Conservation (phyloP, 2,113 vertebrate species). For the Vanacampus margaritifer region DNA sequence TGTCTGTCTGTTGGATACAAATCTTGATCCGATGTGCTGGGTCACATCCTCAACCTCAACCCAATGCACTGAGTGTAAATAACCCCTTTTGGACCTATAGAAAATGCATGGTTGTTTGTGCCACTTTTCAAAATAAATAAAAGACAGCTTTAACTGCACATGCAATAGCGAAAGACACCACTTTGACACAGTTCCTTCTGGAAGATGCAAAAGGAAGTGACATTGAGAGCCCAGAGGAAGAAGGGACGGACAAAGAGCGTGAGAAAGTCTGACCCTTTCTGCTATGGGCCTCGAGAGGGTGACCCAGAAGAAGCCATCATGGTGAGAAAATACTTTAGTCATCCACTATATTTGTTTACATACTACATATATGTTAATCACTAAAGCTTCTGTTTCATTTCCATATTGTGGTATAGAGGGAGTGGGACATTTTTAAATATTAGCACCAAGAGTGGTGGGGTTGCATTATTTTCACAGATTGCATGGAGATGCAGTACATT, state of each 20-base stretch:
- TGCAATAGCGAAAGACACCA: not conserved
- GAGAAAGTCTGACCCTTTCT: slow-evolving; percentile 43
- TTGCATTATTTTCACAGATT: slow-evolving; percentile 8
- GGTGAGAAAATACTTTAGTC: slow-evolving; percentile 29
- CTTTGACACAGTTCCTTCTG: not conserved
- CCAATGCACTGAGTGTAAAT: too few relatives aligned
- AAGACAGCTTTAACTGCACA: not conserved
- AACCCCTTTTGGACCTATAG: too few relatives aligned
- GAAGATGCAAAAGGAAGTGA: slow-evolving; percentile 18
- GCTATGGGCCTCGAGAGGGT: slow-evolving; percentile 4
- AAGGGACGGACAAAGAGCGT: slow-evolving; percentile 41
- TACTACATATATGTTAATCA: not conserved
- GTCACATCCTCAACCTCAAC: too few relatives aligned
- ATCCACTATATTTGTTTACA: not conserved
- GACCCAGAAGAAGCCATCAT: not conserved
- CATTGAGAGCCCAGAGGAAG: slow-evolving; percentile 35
- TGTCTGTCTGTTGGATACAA: too few relatives aligned
- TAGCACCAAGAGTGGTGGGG: not conserved
- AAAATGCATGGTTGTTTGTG: not conserved
- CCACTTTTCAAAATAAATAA: too few relatives aligned
- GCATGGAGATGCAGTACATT: slow-evolving; percentile 15
- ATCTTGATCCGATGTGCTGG: too few relatives aligned
- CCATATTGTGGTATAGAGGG: not conserved
- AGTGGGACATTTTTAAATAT: not conserved
- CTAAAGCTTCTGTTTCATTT: not conserved